Base-by-base conservation (phyloP, 2,888 invertebrate genomes). In the Mythimna vitellina region DNA sequence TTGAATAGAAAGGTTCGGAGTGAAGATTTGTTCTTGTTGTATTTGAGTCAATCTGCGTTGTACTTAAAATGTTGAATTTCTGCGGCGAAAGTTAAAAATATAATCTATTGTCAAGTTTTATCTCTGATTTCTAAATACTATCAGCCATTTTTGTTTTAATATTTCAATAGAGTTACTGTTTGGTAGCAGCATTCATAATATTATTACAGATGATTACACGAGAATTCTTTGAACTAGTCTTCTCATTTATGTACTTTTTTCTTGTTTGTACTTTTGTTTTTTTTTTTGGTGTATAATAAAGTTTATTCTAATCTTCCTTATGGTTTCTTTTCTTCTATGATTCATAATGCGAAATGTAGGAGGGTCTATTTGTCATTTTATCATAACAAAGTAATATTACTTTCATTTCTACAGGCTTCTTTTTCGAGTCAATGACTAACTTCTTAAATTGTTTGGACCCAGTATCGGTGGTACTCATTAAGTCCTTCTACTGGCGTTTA, bases 21-120 rank as follows among this genome's bases (percentile, higher is more conserved):
- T 76, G 70, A n/a, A 77, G 71, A 71, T 81, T 77, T 81, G 66
- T 79, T 71, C 17, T 66, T 70, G 49, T 66, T 73, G 46, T 80
- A 17, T 80, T 54, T 10, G 22, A 65, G 14, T 22, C 12, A 46
- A 46, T 72, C 29, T 72, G 35, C 66, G 57, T 49, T 70, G 29
- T 54, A 29, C 57, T 63, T 29, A 17, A 32, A 46, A 64, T 17
- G 57, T 42, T 35, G 29, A 9, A 29, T 62, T 51, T 62, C 22
- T 29, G 25, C 0, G 25, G 35, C 17, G 8, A 35, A 7, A 25
- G 9, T 32, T 66, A 20, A 57, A 49, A 42, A 57, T 66, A n/a
- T 22, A 65, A 22, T 25, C 6, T 14, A 1, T 32, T 22, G n/a
- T 35, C 29, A 20, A 53, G 29, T 53, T 12, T 14, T 42, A 42